These are phyloP conservation scores for Hydriomena furcata DNA, from an alignment of 2,888 invertebrate genomes.

Conservation along the genomic window DNA sequence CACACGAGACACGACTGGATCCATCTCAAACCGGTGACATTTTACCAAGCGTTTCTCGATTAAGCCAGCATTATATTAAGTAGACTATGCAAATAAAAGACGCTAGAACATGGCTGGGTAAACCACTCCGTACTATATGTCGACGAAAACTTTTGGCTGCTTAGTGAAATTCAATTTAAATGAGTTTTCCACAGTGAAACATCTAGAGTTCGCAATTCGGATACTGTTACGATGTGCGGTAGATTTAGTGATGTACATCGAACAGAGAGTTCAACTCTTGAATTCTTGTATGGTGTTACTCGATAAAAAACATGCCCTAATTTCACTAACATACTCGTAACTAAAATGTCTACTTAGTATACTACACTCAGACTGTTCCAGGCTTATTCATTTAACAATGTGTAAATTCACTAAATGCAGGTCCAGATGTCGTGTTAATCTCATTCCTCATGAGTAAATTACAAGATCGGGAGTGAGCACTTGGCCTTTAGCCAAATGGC, in stretches of 20 bases:
- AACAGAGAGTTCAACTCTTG: no score
- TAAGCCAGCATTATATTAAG: conserved; percentile 7
- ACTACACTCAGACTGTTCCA: neutral
- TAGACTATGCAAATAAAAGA: conserved; percentile 15
- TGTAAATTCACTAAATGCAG: conserved; percentile 61
- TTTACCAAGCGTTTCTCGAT: conserved; percentile 20
- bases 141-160: neutral
- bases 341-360: neutral
- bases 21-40: conserved; percentile 27
- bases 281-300: no score
- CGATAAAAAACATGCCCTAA: no score
- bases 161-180: neutral
- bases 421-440: conserved; percentile 71
- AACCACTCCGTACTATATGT: neutral
- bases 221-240: no score
- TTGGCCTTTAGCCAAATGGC: conserved; percentile 70
- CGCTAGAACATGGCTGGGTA: conserved; percentile 1
- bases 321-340: neutral
- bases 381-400: conserved; percentile 34
- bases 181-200: no score
- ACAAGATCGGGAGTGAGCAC: conserved; percentile 64
- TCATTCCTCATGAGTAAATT: conserved; percentile 70
- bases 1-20: conserved; percentile 34
- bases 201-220: no score
- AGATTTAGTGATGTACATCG: no score